These are phyloP conservation scores for Drosophila lacertosa DNA, from an alignment of 1,140 invertebrate genomes.

Conservation along the genomic window DNA sequence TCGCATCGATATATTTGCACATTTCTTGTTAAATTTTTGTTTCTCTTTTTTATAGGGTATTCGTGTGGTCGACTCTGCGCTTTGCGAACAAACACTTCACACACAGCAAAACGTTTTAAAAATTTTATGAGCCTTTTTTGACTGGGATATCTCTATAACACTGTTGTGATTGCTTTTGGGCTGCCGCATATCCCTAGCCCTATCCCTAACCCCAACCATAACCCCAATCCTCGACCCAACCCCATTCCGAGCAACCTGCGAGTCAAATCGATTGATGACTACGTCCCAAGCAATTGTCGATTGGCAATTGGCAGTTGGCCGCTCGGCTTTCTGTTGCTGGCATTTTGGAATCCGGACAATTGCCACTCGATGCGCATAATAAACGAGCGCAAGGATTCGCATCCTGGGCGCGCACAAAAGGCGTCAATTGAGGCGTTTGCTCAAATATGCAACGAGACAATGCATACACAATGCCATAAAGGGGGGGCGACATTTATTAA, in stretches of 20 bases:
- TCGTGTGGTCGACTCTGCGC: constrained; percentile 9
- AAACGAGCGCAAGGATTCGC: constrained; percentile 38
- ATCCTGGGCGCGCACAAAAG: constrained; percentile 9
- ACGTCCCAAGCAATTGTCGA: constrained; percentile 38
- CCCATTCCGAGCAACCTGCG: background rate
- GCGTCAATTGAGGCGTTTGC: constrained; percentile 44
- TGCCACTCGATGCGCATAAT: constrained; percentile 50
- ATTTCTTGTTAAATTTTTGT: no score
- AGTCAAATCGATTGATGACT: constrained; percentile 75
- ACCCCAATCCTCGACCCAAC: no score
- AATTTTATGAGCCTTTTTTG: constrained; percentile 63
- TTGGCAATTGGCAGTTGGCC: constrained; percentile 4
- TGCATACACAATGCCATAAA: constrained; percentile 24
- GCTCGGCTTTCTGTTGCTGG: constrained; percentile 9
- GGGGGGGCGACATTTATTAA: constrained; percentile 68
- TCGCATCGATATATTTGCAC: no score
- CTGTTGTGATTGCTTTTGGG: constrained; percentile 62
- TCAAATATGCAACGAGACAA: constrained; percentile 51
- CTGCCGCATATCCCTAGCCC: background rate
- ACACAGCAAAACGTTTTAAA: constrained; percentile 48
- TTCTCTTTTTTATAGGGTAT: constrained; percentile 13
- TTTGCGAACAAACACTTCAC: background rate
- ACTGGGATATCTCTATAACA: constrained; percentile 29
- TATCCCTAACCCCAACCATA: no score
- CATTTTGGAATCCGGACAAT: constrained; percentile 52